Percentiles rank a stretch among this genome's conserved stretches.
Conservation (phyloP, 1,140 invertebrate genomes). For the Trichonephila clavata region DNA sequence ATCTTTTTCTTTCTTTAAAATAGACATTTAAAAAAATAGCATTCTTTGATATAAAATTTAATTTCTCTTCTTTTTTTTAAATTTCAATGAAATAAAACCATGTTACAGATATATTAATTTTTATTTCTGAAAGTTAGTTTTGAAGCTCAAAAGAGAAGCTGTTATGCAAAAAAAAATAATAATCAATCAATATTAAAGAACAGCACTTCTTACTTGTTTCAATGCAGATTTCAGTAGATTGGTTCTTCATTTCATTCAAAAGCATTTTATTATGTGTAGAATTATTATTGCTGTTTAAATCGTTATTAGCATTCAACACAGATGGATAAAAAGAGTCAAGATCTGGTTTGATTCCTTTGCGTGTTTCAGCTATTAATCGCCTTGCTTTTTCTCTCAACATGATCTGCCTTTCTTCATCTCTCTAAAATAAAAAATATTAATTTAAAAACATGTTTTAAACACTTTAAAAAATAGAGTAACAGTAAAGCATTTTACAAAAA, state of each 20-base stretch:
- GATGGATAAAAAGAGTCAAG: conserved; percentile 45
- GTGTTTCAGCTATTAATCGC: conserved; percentile 92
- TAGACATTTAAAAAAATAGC: too few relatives aligned
- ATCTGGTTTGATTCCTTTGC: conserved; percentile 84
- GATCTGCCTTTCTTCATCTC: conserved; percentile 90
- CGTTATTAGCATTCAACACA: not conserved
- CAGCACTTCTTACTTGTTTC: not conserved
- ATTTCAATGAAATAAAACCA: too few relatives aligned
- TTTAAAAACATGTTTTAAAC: too few relatives aligned
- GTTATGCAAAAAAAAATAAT: too few relatives aligned
- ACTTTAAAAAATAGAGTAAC: not conserved
- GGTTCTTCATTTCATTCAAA: not conserved
- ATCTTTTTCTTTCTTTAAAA: too few relatives aligned
- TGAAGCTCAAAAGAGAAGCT: too few relatives aligned
- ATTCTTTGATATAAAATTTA: too few relatives aligned
- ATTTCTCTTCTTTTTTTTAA: too few relatives aligned
- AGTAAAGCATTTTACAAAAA: too few relatives aligned
- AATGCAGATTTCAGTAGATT: not conserved
- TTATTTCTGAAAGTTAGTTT: too few relatives aligned
- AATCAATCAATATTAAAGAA: not conserved
- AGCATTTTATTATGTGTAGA: not conserved
- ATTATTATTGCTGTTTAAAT: conserved; percentile 17
- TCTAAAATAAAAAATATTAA: conserved; percentile 48
- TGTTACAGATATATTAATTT: too few relatives aligned
- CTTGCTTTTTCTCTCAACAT: conserved; percentile 92